Percentiles rank a stretch among this genome's conserved stretches.
phyloP scores from a whole-genome alignment of 92 coral and sea anemone genomes.

The Umimayanthus kanabou region DNA sequence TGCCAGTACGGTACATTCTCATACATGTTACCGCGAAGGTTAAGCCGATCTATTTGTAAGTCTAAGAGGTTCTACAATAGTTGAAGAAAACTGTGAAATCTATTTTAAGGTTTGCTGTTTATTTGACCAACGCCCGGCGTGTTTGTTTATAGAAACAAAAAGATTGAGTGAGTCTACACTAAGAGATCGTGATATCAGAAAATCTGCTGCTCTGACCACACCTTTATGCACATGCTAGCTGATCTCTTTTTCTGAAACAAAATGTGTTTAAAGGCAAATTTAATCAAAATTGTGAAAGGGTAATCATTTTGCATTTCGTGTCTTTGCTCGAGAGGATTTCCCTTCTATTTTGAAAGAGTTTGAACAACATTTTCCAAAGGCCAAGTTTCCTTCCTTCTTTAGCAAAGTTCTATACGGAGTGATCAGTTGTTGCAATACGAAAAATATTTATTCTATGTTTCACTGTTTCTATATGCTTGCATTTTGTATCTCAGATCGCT shows the following conservation, averaged over 20 bases:
- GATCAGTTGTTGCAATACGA: not conserved
- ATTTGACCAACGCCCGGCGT: slow-evolving; percentile 28
- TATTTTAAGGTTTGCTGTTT: not conserved
- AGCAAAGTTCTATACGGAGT: not conserved
- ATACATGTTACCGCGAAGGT: not conserved
- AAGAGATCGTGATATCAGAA: slow-evolving; percentile 31
- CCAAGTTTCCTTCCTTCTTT: not conserved
- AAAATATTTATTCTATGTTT: too few relatives aligned
- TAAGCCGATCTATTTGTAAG: not conserved
- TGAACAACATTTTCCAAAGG: not conserved
- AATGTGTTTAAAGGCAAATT: not conserved
- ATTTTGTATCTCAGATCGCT: not conserved
- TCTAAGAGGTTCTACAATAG: not conserved
- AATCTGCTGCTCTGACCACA: not conserved
- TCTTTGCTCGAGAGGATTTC: not conserved
- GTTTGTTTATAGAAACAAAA: slow-evolving; percentile 8
- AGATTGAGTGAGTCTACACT: slow-evolving; percentile 25
- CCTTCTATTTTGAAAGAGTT: not conserved
- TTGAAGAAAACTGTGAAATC: not conserved
- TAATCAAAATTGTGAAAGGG: not conserved
- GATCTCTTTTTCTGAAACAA: not conserved
- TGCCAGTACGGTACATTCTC: too few relatives aligned
- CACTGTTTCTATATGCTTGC: not conserved
- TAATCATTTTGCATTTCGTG: not conserved
- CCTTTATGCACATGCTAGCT: not conserved